Evolutionary conservation across 2,113 vertebrate species (phyloP), one percentile per base, ranked within the genome.

Genomic region (Dipodomys ordii): DNA sequence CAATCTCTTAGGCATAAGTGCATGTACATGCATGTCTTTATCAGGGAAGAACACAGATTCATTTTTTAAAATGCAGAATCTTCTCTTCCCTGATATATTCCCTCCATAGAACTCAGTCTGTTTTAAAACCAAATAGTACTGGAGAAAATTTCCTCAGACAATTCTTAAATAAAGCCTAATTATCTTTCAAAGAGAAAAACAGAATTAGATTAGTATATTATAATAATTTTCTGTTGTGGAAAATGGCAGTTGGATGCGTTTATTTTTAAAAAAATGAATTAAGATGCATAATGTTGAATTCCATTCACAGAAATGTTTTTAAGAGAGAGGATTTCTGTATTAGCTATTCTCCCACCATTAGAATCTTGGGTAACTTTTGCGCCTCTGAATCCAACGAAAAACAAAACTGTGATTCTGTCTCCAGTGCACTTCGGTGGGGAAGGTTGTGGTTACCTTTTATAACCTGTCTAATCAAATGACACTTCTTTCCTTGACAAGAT

Each of bases 261-360:
- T 46, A 88, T 23, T 87, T 72, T 39, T 39, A 39, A 91, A 65
- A 23, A 77, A 78, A 86, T 65, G 3, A 72, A 90, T 90, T 95
- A 78, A 83, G n/a, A 90, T 84, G 77, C 78, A 71, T 68, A 83
- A 46, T 39, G 30, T 74, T 2, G 64, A 68, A 20, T 83, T 12
- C 16, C 73, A 46, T 93, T 90, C 9, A 77, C 35, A 18, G 35
- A 44, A 32, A 23, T 27, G 73, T 79, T 92, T 82, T 74, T 76
- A 72, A 89, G 80, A 87, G 12, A 67, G 49, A 97, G n/a, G 57
- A 96, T 96, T 91, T 23, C 8, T 94, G 57, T 95, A 65, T 87
- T 95, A 95, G 65, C 7, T 96, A 89, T 64, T 1, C 2, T 82
- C 78, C 88, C 92, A 72, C 39, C 81, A 65, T 92, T 97, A 95